Evolutionary conservation across 2,888 invertebrate genomes (phyloP).

Genomic region (Toxonevra muliebris): DNA sequence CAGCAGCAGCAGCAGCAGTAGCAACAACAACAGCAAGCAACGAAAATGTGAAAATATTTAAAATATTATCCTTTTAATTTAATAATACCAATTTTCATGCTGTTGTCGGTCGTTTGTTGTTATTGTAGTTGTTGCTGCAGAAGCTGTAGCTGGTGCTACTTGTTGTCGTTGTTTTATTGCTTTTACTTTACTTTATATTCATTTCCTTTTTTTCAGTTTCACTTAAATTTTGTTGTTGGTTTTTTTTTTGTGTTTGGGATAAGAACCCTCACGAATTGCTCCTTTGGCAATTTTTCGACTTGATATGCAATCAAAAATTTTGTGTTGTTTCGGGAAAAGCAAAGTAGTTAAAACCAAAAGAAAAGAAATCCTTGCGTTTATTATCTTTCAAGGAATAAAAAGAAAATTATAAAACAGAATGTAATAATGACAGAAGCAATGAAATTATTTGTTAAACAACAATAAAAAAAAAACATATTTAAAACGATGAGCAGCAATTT

Average conservation of each 20-base stretch:
- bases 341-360: conserved; percentile 3
- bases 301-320: neutral
- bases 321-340: neutral
- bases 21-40: conserved; percentile 12
- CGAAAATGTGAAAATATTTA: conserved; percentile 36
- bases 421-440: conserved; percentile 59
- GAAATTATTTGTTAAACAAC: conserved; percentile 47
- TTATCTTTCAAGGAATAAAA: conserved; percentile 38
- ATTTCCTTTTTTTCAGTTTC: neutral
- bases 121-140: neutral
- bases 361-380: conserved; percentile 40
- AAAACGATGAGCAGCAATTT: neutral
- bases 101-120: conserved; percentile 12
- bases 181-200: neutral
- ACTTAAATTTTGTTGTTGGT: neutral
- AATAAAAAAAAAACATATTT: neutral
- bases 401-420: conserved; percentile 36
- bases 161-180: neutral
- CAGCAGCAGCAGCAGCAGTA: conserved; percentile 4
- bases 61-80: conserved; percentile 39
- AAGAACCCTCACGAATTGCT: too few relatives aligned
- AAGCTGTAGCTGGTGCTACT: neutral
- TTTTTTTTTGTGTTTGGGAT: neutral
- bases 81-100: conserved; percentile 31
- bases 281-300: neutral